Evolutionary conservation across 2,888 invertebrate genomes (phyloP).

Genomic region (Thereva unica): DNA sequence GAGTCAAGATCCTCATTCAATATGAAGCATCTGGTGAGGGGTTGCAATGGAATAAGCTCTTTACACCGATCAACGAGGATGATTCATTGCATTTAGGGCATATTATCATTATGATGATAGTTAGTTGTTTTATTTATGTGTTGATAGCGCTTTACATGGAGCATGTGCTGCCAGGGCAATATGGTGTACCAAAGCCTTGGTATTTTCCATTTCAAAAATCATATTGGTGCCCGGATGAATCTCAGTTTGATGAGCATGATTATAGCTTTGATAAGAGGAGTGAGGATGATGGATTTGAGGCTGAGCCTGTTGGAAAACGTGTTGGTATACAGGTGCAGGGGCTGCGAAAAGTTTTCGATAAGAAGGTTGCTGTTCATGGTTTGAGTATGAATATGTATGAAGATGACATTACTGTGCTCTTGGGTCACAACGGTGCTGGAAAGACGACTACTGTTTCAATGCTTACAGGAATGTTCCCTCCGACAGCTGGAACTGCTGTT

Average conservation of each 20-base stretch:
- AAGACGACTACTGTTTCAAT: constrained; percentile 95
- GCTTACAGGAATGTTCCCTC: constrained; percentile 77
- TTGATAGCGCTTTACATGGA: constrained; percentile 82
- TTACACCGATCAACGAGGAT: constrained; percentile 66
- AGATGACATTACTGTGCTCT: constrained; percentile 84
- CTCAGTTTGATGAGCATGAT: constrained; percentile 47
- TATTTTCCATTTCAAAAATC: constrained; percentile 71
- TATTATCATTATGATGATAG: constrained; percentile 72
- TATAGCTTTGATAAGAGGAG: constrained; percentile 42
- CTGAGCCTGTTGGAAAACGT: constrained; percentile 59
- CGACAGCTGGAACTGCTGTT: constrained; percentile 70
- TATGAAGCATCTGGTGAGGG: constrained; percentile 68
- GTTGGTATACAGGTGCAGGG: constrained; percentile 63
- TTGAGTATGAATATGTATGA: constrained; percentile 83
- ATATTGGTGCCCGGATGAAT: constrained; percentile 60
- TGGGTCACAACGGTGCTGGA: constrained; percentile 83
- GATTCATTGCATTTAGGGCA: constrained; percentile 71
- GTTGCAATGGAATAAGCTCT: constrained; percentile 62
- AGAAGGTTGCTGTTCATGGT: constrained; percentile 67
- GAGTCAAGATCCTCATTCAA: constrained; percentile 67
- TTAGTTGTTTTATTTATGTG: constrained; percentile 64
- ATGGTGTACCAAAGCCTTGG: constrained; percentile 80
- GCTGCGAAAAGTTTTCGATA: constrained; percentile 67
- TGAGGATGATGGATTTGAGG: constrained; percentile 48
- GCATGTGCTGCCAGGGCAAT: constrained; percentile 83